Evolutionary conservation across 2,113 vertebrate species (phyloP).

Genomic region (Hemiprocne comata): DNA sequence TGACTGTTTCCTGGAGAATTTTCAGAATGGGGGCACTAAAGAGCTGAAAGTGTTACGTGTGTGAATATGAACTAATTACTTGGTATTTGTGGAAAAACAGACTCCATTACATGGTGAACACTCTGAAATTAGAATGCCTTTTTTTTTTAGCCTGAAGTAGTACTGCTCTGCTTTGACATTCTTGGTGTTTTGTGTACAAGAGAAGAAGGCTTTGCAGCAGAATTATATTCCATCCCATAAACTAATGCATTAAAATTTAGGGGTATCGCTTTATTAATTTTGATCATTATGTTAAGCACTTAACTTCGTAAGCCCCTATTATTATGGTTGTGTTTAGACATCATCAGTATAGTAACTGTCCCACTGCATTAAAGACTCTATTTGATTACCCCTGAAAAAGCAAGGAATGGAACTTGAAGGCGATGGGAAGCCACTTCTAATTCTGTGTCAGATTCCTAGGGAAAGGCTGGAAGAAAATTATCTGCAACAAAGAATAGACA

Average conservation of each 20-base stretch:
- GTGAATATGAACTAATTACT: background rate
- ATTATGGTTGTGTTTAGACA: background rate
- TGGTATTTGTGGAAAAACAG: background rate
- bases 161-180: background rate
- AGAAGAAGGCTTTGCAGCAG: background rate
- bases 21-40: background rate
- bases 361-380: background rate
- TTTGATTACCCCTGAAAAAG: background rate
- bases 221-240: background rate
- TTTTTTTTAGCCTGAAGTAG: background rate
- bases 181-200: background rate
- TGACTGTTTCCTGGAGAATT: background rate
- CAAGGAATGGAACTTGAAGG: background rate
- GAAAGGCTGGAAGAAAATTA: background rate
- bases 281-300: background rate
- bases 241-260: background rate
- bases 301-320: background rate
- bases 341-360: background rate
- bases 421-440: background rate
- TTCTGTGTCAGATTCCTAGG: background rate
- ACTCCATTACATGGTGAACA: background rate
- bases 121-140: background rate
- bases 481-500: background rate
- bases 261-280: background rate
- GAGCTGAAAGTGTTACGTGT: background rate